Evolutionary conservation across 1,140 invertebrate genomes (phyloP), one percentile per base, ranked within the genome.

Genomic region (Lepidurus packardi): DNA sequence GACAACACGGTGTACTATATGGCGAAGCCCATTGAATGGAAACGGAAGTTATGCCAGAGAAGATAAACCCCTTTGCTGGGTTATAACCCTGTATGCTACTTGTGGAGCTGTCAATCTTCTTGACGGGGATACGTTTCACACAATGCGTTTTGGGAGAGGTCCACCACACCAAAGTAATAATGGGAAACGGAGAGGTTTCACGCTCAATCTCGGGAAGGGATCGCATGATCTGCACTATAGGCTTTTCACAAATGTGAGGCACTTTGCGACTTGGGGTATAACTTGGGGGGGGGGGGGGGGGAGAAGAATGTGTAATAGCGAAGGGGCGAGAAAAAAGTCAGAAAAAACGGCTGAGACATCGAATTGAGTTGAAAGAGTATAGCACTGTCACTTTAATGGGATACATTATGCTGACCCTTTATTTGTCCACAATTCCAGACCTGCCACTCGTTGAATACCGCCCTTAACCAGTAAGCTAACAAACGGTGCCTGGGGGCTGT

Each of bases 171-270:
- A 65, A 16, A 13, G 53, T 34, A 65, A 65, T 21, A 65, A 65
- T 65, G 21, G 53, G 53, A 65, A 65, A 65, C 53, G 53, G 53
- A 65, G 53, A 65, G 53, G 53, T 65, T 65, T 65, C 53, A 65
- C 16, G 6, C 13, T 16, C 8, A 65, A 65, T 65, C 53, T 65
- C 53, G 9, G 2, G 53, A 65, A 65, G 53, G 53, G 53, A 65
- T 65, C 53, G 53, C 53, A 65, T 65, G 53, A 65, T 65, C 53
- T 65, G 53, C 53, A 65, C 7, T 8, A 65, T 21, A 65, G 53
- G 53, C 53, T 65, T 65, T 65, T 34, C 3, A 65, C 53, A 65
- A 65, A 65, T 65, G 8, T 21, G 53, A 21, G 53, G n/a, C 53
- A 65, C 13, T 65, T 65, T n/a, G n/a, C n/a, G n/a, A n/a, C n/a